A percentile compares a stretch with the other conserved stretches of the same genome.
These are phyloP conservation scores for Drosophila saltans DNA, from an alignment of 1,140 invertebrate species.

Conservation along the genomic window DNA sequence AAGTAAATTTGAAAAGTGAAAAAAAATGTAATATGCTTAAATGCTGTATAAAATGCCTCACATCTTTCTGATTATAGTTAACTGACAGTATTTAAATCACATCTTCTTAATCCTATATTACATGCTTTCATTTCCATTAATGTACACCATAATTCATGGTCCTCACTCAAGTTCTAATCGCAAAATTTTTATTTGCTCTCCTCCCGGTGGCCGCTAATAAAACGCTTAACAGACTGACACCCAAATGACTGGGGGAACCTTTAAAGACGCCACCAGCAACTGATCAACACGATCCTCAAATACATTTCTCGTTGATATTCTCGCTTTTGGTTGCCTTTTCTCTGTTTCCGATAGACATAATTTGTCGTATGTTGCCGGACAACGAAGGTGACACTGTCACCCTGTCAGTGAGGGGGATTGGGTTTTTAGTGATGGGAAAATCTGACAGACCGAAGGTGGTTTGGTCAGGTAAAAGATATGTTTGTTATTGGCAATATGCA, in stretches of 20 bases:
- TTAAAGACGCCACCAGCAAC: slow-evolving; percentile 12
- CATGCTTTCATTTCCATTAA: slow-evolving; percentile 55
- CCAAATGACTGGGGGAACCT: slow-evolving; percentile 26
- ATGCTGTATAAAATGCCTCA: not conserved
- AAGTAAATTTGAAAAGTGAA: slow-evolving; percentile 49
- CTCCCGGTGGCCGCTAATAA: slow-evolving; percentile 48
- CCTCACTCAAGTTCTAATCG: slow-evolving; percentile 42
- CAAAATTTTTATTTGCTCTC: slow-evolving; percentile 55
- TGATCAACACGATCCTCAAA: slow-evolving; percentile 17
- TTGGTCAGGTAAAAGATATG: not conserved
- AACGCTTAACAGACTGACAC: slow-evolving; percentile 60
- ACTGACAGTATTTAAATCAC: not conserved
- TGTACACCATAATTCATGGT: slow-evolving; percentile 69
- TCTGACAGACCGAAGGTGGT: not conserved
- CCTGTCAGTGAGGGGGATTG: not conserved
- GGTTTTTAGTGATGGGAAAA: slow-evolving; percentile 21
- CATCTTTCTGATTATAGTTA: not conserved
- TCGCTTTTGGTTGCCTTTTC: slow-evolving; percentile 37
- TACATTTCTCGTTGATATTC: slow-evolving; percentile 35
- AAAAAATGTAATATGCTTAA: slow-evolving; percentile 10
- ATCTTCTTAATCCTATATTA: not conserved
- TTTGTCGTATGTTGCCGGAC: slow-evolving; percentile 34
- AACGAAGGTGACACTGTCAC: slow-evolving; percentile 51
- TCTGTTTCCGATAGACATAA: slow-evolving; percentile 56
- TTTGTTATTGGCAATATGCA: not conserved